phyloP scores from a whole-genome alignment of 2,888 invertebrate species.

The Siphonodentalium dalli region DNA sequence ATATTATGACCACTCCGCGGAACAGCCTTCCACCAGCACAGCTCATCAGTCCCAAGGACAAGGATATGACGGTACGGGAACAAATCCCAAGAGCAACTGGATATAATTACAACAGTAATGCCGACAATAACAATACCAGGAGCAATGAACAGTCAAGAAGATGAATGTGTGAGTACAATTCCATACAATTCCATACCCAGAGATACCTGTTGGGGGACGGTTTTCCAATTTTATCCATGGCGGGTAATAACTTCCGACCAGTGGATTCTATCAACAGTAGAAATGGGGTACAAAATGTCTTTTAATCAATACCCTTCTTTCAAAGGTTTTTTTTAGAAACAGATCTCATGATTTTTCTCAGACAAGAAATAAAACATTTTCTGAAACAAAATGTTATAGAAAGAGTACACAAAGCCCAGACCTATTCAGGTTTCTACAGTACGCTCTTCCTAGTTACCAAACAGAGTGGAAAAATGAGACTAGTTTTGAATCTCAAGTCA shows the following conservation, averaged over 20 bases:
- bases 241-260: constrained; percentile 16
- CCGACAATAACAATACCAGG: background rate
- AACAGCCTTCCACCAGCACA: too few species aligned
- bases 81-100: background rate
- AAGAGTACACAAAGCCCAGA: constrained; percentile 5
- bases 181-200: constrained; percentile 13
- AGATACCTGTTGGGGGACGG: too few species aligned
- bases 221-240: constrained; percentile 13
- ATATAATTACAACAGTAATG: too few species aligned
- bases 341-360: constrained; percentile 11
- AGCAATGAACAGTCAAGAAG: constrained; percentile 17
- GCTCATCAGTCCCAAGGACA: too few species aligned
- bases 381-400: constrained; percentile 19
- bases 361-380: constrained; percentile 17
- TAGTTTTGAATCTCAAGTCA: constrained; percentile 25
- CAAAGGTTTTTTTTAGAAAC: background rate
- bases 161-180: constrained; percentile 5
- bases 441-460: constrained; percentile 22
- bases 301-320: constrained; percentile 8
- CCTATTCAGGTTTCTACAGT: constrained; percentile 23
- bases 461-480: constrained; percentile 19
- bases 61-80: too few species aligned
- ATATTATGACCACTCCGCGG: too few species aligned
- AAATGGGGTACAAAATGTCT: constrained; percentile 13
- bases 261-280: constrained; percentile 15